A percentile compares a stretch with the other conserved stretches of the same genome.
Conservation (phyloP, 2,888 invertebrate species). For the Anticlea derivata region DNA sequence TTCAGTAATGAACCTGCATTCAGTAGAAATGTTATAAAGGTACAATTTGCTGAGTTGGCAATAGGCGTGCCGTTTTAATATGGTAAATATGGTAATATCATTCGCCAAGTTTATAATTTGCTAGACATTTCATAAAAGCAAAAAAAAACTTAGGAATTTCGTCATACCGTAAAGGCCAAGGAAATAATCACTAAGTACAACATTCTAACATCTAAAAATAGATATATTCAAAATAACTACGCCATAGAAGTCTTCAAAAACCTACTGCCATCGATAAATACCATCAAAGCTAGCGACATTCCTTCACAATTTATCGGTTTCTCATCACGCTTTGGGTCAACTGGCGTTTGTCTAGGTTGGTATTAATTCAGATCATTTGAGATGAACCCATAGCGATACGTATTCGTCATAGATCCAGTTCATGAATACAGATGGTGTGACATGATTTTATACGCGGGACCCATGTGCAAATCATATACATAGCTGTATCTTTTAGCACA, state of each 20-base stretch:
- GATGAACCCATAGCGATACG: constrained; percentile 30
- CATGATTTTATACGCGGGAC: constrained; percentile 38
- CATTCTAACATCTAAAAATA: too few relatives aligned
- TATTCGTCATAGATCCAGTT: constrained; percentile 41
- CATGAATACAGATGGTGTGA: constrained; percentile 48
- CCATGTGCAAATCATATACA: constrained; percentile 2
- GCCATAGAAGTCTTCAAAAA: too few relatives aligned
- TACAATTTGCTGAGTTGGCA: constrained; percentile 30
- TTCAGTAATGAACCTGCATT: constrained; percentile 37
- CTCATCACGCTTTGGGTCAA: too few relatives aligned
- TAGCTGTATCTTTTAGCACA: too few relatives aligned
- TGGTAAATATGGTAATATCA: not conserved
- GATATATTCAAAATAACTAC: too few relatives aligned
- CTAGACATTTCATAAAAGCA: too few relatives aligned
- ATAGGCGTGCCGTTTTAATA: constrained; percentile 6
- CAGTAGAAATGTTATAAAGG: constrained; percentile 31
- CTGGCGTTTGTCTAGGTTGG: not conserved
- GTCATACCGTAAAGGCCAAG: too few relatives aligned
- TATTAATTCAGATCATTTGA: constrained; percentile 21
- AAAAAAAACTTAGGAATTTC: too few relatives aligned
- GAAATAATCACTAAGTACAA: too few relatives aligned
- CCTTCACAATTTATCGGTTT: too few relatives aligned
- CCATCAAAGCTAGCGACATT: too few relatives aligned
- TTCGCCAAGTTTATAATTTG: not conserved
- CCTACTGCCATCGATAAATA: too few relatives aligned